Evolutionary conservation across 2,797 vertebrate genomes (phyloP).

Genomic region (Tarsius wallacei): DNA sequence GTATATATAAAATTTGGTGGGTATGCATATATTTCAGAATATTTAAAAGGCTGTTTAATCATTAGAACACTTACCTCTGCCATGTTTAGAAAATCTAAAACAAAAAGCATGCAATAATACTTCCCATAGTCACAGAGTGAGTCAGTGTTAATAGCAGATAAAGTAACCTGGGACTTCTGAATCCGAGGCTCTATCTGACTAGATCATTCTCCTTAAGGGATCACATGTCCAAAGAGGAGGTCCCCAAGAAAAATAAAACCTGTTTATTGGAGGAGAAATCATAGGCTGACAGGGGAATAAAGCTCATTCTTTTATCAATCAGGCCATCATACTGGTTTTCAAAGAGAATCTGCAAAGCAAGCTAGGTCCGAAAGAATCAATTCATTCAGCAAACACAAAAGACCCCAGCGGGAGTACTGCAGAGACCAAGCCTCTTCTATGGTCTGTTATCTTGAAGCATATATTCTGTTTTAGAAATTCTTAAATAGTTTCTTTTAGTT

Average conservation of each 20-base stretch:
- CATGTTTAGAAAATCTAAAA: conserved; percentile 60
- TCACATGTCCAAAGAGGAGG: neutral
- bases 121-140: conserved; percentile 29
- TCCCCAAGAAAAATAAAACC: conserved; percentile 65
- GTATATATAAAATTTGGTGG: neutral
- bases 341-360: conserved; percentile 45
- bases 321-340: conserved; percentile 9
- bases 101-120: conserved; percentile 45
- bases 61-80: neutral
- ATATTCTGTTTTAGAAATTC: conserved; percentile 38
- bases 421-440: neutral
- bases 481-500: conserved; percentile 50
- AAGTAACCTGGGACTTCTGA: conserved; percentile 47
- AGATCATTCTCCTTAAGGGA: conserved; percentile 28
- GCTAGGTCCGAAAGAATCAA: conserved; percentile 35
- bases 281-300: conserved; percentile 3
- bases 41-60: conserved; percentile 29
- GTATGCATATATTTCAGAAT: conserved; percentile 6
- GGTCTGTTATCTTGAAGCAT: neutral
- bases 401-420: neutral
- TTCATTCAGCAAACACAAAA: conserved; percentile 60
- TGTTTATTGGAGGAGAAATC: conserved; percentile 42
- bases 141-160: neutral
- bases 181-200: conserved; percentile 38
- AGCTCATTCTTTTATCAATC: conserved; percentile 33